Conservation (phyloP, 2,113 vertebrate genomes). For the Mellivora capensis region DNA sequence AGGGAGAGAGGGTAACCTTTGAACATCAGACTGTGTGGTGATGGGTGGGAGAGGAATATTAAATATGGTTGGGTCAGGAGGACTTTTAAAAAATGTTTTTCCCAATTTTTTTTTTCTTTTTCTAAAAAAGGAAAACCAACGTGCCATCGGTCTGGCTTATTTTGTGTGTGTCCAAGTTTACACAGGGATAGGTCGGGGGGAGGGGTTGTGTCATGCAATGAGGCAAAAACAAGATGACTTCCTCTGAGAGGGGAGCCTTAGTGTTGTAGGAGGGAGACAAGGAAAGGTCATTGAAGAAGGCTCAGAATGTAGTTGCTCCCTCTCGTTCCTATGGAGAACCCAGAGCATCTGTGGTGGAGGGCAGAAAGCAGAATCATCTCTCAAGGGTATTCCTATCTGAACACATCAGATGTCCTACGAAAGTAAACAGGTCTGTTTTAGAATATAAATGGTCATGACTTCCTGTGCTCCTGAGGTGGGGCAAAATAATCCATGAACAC, state of each 20-base stretch:
- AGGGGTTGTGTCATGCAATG: slow-evolving; percentile 52
- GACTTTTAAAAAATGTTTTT: slow-evolving; percentile 46
- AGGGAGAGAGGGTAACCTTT: slow-evolving; percentile 69
- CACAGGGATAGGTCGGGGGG: background rate
- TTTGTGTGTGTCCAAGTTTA: background rate
- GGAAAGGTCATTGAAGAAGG: background rate
- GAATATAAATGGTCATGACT: background rate
- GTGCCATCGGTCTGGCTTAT: slow-evolving; percentile 31
- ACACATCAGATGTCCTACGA: background rate
- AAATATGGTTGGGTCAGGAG: slow-evolving; percentile 70
- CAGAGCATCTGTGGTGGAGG: background rate
- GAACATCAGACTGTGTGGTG: slow-evolving; percentile 54
- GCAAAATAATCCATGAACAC: background rate
- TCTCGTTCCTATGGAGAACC: background rate
- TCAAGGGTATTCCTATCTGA: background rate
- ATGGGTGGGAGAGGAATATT: slow-evolving; percentile 59
- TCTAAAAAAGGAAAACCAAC: slow-evolving; percentile 60
- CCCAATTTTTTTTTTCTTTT: background rate
- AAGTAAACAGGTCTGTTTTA: background rate
- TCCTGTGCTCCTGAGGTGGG: background rate
- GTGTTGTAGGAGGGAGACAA: slow-evolving; percentile 5
- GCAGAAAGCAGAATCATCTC: background rate
- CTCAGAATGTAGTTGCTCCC: background rate
- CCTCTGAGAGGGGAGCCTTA: background rate
- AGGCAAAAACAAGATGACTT: background rate